These are phyloP conservation scores for Drosophila gaucha DNA, from an alignment of 2,888 invertebrate species.

Conservation along the genomic window DNA sequence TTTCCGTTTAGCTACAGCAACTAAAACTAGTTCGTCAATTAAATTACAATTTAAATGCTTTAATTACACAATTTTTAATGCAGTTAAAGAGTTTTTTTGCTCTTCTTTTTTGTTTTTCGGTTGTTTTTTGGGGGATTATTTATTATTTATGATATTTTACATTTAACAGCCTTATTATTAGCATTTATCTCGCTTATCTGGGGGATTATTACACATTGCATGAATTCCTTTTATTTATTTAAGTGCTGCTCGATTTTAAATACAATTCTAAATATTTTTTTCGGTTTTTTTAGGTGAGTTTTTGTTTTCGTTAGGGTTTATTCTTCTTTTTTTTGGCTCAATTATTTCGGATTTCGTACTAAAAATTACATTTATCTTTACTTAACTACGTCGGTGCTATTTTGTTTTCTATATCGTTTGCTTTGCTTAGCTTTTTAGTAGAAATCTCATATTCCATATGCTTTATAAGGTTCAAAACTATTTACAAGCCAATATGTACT, in stretches of 20 bases:
- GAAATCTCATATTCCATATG: slow-evolving; percentile 56
- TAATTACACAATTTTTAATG: slow-evolving; percentile 72
- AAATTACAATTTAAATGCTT: slow-evolving; percentile 74
- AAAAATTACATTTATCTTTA: slow-evolving; percentile 53
- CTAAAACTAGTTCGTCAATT: slow-evolving; percentile 71
- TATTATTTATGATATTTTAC: slow-evolving; percentile 81
- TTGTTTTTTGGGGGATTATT: slow-evolving; percentile 50
- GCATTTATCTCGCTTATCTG: slow-evolving; percentile 73
- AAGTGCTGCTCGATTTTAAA: slow-evolving; percentile 53
- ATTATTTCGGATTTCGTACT: slow-evolving; percentile 48
- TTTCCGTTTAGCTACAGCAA: slow-evolving; percentile 65
- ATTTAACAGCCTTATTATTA: slow-evolving; percentile 84
- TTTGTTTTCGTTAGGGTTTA: slow-evolving; percentile 55
- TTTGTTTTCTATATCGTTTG: slow-evolving; percentile 8
- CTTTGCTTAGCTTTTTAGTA: slow-evolving; percentile 21
- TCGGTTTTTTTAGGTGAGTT: slow-evolving; percentile 14
- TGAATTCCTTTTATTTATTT: slow-evolving; percentile 38
- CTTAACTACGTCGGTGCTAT: slow-evolving; percentile 70
- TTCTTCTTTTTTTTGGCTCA: slow-evolving; percentile 49
- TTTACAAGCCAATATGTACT: slow-evolving; percentile 75
- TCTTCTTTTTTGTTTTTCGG: slow-evolving; percentile 11
- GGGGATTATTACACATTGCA: slow-evolving; percentile 68
- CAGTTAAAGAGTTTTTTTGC: slow-evolving; percentile 22
- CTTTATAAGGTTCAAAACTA: slow-evolving; percentile 58
- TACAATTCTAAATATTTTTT: slow-evolving; percentile 39